Evolutionary conservation across 1,140 invertebrate species (phyloP).

Genomic region (Cyphomyrmex costatus): DNA sequence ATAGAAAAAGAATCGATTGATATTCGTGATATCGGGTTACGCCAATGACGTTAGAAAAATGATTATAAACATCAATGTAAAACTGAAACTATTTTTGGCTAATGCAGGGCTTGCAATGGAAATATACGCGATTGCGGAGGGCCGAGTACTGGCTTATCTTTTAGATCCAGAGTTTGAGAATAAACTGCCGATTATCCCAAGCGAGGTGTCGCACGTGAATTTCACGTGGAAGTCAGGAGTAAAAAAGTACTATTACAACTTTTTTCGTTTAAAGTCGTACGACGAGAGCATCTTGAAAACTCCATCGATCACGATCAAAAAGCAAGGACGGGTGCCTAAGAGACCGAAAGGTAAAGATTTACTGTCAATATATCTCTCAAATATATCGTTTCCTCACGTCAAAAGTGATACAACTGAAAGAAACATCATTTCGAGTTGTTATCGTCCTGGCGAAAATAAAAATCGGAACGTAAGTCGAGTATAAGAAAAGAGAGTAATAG

Average conservation of each 20-base stretch:
- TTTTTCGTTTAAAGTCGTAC: conserved; percentile 94
- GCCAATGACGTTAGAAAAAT: not conserved
- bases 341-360: conserved; percentile 91
- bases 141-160: conserved; percentile 94
- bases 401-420: too few relatives aligned
- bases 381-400: not conserved
- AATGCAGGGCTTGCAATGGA: conserved; percentile 92
- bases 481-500: too few relatives aligned
- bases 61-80: not conserved
- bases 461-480: too few relatives aligned
- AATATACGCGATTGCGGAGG: conserved; percentile 95
- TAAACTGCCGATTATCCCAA: conserved; percentile 95
- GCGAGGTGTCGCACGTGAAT: conserved; percentile 95
- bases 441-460: too few relatives aligned
- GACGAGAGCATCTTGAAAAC: conserved; percentile 94
- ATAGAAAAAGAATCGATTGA: not conserved
- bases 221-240: conserved; percentile 96
- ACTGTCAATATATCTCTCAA: not conserved
- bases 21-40: not conserved
- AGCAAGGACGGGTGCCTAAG: conserved; percentile 93
- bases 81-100: conserved; percentile 17
- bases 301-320: conserved; percentile 95
- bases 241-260: conserved; percentile 95
- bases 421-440: too few relatives aligned
- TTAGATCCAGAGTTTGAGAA: conserved; percentile 96